These are phyloP conservation scores for Tetropium fuscum DNA, from an alignment of 2,888 invertebrate species.

Conservation along the genomic window DNA sequence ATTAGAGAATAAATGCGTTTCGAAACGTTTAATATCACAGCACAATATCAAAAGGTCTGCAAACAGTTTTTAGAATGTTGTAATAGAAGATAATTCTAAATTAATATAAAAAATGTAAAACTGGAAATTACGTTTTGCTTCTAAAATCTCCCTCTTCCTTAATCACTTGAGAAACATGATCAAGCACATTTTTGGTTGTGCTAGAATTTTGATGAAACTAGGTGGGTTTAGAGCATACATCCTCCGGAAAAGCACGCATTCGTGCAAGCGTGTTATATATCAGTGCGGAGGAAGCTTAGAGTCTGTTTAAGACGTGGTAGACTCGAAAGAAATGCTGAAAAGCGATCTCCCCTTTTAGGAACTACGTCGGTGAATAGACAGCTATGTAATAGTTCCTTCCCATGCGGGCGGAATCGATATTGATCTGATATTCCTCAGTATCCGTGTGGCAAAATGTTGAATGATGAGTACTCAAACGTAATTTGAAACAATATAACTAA, in stretches of 20 bases:
- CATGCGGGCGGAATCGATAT: conserved; percentile 26
- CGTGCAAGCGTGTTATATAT: conserved; percentile 21
- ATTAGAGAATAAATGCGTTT: no score
- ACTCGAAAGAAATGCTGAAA: conserved; percentile 24
- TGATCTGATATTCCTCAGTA: conserved; percentile 22
- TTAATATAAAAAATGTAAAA: no score
- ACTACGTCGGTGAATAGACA: conserved; percentile 20
- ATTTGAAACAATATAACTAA: conserved; percentile 3
- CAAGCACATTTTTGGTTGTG: conserved; percentile 19
- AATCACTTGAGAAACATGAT: conserved; percentile 22
- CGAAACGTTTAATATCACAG: no score
- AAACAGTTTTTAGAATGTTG: no score
- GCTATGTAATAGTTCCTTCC: conserved; percentile 25
- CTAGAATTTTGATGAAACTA: conserved; percentile 21
- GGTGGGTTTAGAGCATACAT: no score
- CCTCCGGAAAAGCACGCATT: conserved; percentile 18
- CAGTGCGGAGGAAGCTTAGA: conserved; percentile 13
- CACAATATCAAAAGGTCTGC: no score
- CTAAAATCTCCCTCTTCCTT: no score
- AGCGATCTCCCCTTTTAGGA: conserved; percentile 24
- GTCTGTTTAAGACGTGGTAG: conserved; percentile 25
- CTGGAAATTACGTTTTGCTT: no score
- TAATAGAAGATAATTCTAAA: no score
- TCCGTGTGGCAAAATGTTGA: conserved; percentile 13
- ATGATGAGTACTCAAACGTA: conserved; percentile 10